Evolutionary conservation across 2,888 invertebrate species (phyloP).

Genomic region (Aproaerema taeniolella): DNA sequence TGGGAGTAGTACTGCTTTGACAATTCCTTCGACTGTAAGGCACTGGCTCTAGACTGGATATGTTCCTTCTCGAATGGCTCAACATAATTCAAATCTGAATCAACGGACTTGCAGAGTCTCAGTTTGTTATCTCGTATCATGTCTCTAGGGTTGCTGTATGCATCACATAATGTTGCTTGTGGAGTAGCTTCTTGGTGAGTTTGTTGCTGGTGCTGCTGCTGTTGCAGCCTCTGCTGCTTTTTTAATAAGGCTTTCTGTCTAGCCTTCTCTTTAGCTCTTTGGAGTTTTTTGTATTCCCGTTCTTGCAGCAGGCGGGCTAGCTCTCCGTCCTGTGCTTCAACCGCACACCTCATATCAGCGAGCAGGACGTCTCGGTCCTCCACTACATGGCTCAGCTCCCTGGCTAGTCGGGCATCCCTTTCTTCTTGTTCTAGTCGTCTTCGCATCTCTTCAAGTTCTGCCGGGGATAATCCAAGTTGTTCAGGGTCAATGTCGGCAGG

Average conservation of each 20-base stretch:
- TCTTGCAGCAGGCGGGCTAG: constrained; percentile 63
- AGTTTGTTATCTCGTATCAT: constrained; percentile 57
- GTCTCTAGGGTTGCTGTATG: constrained; percentile 66
- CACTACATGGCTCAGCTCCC: constrained; percentile 56
- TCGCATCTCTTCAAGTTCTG: constrained; percentile 59
- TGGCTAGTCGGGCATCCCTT: constrained; percentile 56
- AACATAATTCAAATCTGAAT: constrained; percentile 68
- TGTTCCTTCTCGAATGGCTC: constrained; percentile 71
- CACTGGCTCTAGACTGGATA: constrained; percentile 67
- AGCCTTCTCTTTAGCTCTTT: constrained; percentile 67
- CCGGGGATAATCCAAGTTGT: constrained; percentile 56
- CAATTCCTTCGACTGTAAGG: constrained; percentile 57
- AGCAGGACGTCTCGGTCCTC: constrained; percentile 54
- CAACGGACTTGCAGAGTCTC: constrained; percentile 66
- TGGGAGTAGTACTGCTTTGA: constrained; percentile 58
- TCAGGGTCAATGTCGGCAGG: constrained; percentile 44
- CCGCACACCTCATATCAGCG: constrained; percentile 67
- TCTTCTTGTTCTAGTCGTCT: constrained; percentile 63
- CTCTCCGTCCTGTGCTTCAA: constrained; percentile 69
- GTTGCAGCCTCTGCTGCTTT: constrained; percentile 55
- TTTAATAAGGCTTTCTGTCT: constrained; percentile 64
- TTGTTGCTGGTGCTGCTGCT: constrained; percentile 30
- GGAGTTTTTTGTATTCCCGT: constrained; percentile 66
- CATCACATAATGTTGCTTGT: constrained; percentile 60
- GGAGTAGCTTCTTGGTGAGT: constrained; percentile 26